Conservation (phyloP, 2,797 vertebrate species). For the Neopelma chrysocephalum region DNA sequence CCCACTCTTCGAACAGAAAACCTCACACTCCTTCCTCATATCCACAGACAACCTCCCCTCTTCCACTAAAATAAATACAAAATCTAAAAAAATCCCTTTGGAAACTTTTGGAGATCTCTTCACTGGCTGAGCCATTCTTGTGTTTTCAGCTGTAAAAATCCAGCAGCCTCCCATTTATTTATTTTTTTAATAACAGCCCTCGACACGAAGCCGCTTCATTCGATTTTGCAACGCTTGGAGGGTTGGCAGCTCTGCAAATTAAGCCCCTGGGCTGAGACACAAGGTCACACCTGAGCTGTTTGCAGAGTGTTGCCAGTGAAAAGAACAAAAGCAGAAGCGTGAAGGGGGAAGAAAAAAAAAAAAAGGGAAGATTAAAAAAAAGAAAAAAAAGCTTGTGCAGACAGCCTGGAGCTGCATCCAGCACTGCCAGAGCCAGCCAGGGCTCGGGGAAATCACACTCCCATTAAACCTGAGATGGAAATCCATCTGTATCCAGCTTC, state of each 20-base stretch:
- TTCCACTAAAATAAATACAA: rapidly evolving
- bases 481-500: rapidly evolving
- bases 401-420: neutral
- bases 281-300: constrained; percentile 33
- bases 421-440: neutral
- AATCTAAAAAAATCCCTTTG: neutral
- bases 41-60: neutral
- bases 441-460: rapidly evolving
- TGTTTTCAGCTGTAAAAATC: neutral
- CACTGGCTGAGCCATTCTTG: neutral
- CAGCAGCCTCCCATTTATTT: neutral
- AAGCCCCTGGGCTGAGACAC: constrained; percentile 5
- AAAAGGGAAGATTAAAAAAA: too few relatives aligned
- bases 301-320: neutral
- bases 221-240: neutral
- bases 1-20: neutral
- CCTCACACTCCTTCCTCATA: neutral
- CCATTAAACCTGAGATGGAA: neutral
- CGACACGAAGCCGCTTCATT: neutral
- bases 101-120: neutral
- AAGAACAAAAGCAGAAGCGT: neutral
- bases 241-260: neutral
- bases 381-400: neutral
- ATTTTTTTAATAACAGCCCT: neutral
- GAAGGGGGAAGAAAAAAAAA: rapidly evolving